phyloP scores from a whole-genome alignment of 2,888 invertebrate species.

The Aquatica leii region DNA sequence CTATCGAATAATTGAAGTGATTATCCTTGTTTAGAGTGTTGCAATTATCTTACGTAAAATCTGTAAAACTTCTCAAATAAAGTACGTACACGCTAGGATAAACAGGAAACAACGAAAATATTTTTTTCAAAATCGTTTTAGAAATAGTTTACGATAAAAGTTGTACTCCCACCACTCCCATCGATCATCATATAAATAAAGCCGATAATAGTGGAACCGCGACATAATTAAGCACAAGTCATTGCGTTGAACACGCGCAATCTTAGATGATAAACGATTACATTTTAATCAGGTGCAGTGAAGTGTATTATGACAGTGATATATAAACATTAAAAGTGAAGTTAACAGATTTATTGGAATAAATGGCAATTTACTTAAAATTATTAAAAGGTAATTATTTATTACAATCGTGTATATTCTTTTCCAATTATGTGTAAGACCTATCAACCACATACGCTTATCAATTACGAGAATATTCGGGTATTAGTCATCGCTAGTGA shows the following conservation, averaged over 20 bases:
- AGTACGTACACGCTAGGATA: no score
- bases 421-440: background rate
- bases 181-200: conserved; percentile 26
- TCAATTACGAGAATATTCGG: conserved; percentile 9
- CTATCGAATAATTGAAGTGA: no score
- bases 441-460: conserved; percentile 10
- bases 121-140: no score
- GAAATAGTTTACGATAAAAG: no score
- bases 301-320: conserved; percentile 8
- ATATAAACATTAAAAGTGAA: no score
- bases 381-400: conserved; percentile 36
- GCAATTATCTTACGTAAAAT: no score
- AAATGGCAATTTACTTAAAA: conserved; percentile 39
- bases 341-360: conserved; percentile 12
- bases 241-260: conserved; percentile 27
- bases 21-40: no score
- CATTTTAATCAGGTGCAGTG: conserved; percentile 18
- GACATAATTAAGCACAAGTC: conserved; percentile 36
- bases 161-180: conserved; percentile 20
- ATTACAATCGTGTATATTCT: background rate
- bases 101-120: no score
- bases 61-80: no score
- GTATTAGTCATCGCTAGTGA: conserved; percentile 22
- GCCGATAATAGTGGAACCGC: conserved; percentile 35
- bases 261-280: conserved; percentile 30